Evolutionary conservation across 1,140 invertebrate species (phyloP).

Genomic region (Halotydeus destructor): DNA sequence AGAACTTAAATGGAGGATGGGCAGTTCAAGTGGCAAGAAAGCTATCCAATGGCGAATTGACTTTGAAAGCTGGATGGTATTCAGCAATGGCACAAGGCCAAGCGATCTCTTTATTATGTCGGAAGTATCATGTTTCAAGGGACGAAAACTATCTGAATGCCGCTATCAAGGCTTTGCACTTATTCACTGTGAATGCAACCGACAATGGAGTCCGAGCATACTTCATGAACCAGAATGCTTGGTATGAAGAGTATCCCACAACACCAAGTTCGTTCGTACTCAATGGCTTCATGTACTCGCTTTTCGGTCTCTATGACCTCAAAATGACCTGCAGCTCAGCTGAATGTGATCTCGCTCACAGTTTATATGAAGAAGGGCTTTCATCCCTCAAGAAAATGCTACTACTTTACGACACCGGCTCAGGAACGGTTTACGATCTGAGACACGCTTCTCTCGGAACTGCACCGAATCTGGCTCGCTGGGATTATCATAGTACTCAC

Average conservation of each 20-base stretch:
- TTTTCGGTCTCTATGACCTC: slow-evolving; percentile 86
- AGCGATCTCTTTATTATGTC: slow-evolving; percentile 69
- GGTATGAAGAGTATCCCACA: slow-evolving; percentile 98
- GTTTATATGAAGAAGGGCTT: slow-evolving; percentile 67
- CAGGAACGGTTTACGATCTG: slow-evolving; percentile 88
- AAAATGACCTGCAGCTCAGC: slow-evolving; percentile 35
- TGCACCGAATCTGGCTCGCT: slow-evolving; percentile 62
- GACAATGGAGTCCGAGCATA: slow-evolving; percentile 56
- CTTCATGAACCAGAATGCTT: slow-evolving; percentile 56
- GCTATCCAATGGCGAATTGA: slow-evolving; percentile 44
- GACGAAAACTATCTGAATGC: slow-evolving; percentile 52
- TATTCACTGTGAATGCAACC: slow-evolving; percentile 45
- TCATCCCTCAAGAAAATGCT: slow-evolving; percentile 68
- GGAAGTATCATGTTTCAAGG: slow-evolving; percentile 63
- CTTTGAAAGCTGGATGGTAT: slow-evolving; percentile 70
- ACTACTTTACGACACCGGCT: slow-evolving; percentile 80
- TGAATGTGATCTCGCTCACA: slow-evolving; percentile 36
- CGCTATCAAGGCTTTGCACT: slow-evolving; percentile 51
- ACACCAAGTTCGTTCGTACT: slow-evolving; percentile 81
- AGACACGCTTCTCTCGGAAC: slow-evolving; percentile 62
- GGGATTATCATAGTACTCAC: slow-evolving; percentile 97
- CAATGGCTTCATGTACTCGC: slow-evolving; percentile 95
- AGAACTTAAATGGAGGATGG: slow-evolving; percentile 70
- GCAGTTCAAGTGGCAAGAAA: slow-evolving; percentile 58
- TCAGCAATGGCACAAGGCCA: slow-evolving; percentile 97